Percentiles rank a stretch among this genome's conserved stretches.
These are phyloP conservation scores for Psittacula cyanocephala DNA, from an alignment of 2,113 vertebrate species.

Conservation along the genomic window DNA sequence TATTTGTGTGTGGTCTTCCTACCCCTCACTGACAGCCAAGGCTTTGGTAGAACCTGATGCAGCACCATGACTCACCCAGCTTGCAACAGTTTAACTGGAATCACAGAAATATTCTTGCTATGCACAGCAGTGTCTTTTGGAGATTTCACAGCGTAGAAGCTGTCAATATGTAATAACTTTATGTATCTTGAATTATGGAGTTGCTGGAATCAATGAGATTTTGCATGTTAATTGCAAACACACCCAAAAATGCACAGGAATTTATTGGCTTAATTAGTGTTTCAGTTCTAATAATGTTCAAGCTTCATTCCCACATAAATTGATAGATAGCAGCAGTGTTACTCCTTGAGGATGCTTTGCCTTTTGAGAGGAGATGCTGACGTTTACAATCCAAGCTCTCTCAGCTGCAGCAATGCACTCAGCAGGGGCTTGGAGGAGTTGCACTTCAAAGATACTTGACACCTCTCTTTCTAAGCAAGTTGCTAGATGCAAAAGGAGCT, in stretches of 20 bases:
- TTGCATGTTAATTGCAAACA: slow-evolving; percentile 71
- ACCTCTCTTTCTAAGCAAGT: neutral
- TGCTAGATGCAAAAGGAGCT: neutral
- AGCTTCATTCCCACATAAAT: slow-evolving; percentile 14
- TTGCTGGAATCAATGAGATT: slow-evolving; percentile 41
- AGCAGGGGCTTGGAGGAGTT: neutral
- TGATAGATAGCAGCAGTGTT: slow-evolving; percentile 8
- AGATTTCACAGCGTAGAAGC: neutral
- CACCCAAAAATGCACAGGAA: slow-evolving; percentile 39
- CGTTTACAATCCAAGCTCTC: neutral
- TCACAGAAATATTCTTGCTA: slow-evolving; percentile 30
- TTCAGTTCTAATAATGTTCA: slow-evolving; percentile 34
- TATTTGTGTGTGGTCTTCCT: neutral
- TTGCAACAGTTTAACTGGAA: slow-evolving; percentile 8
- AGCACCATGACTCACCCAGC: neutral
- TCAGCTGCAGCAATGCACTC: neutral
- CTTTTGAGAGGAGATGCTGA: neutral
- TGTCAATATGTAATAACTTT: slow-evolving; percentile 48
- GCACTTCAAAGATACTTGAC: neutral
- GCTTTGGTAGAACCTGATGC: neutral
- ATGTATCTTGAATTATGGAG: neutral
- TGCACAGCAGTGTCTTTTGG: slow-evolving; percentile 13
- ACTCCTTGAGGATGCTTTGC: slow-evolving; percentile 21
- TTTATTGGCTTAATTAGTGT: slow-evolving; percentile 57
- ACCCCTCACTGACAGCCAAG: neutral